Conservation (phyloP, 2,888 invertebrate genomes). For the Mythimna impura region DNA sequence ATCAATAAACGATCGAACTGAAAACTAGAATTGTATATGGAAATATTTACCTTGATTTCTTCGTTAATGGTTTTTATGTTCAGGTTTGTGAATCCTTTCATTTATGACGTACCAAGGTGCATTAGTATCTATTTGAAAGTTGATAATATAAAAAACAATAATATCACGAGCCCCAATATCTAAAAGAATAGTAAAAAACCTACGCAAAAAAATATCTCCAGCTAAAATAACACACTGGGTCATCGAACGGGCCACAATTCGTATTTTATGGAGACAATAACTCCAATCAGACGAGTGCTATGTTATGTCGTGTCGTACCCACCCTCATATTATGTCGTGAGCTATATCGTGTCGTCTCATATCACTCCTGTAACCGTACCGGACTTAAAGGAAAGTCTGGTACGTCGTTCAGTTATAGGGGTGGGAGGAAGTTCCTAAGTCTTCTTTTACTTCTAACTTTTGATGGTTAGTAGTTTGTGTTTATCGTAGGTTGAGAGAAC, state of each 20-base stretch:
- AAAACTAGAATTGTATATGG: too few species aligned
- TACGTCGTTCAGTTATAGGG: constrained; percentile 27
- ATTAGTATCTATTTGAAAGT: too few species aligned
- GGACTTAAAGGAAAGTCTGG: constrained; percentile 44
- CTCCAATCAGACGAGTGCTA: constrained; percentile 62
- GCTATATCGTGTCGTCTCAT: constrained; percentile 13
- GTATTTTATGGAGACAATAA: constrained; percentile 44
- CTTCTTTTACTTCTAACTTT: constrained; percentile 42
- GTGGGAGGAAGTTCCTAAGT: constrained; percentile 30
- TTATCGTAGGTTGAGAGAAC: constrained; percentile 25
- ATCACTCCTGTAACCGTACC: constrained; percentile 40
- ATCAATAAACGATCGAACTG: too few species aligned
- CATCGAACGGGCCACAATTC: constrained; percentile 46
- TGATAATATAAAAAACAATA: too few species aligned
- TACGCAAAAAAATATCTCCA: neutral
- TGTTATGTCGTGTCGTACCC: constrained; percentile 52
- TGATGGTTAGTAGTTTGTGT: constrained; percentile 38
- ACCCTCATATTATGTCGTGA: constrained; percentile 19
- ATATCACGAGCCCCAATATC: too few species aligned
- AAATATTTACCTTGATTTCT: too few species aligned
- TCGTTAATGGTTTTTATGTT: too few species aligned
- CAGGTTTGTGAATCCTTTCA: too few species aligned
- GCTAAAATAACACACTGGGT: constrained; percentile 21
- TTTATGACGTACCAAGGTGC: too few species aligned
- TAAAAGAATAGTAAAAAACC: constrained; percentile 13